Percentiles rank a stretch among this genome's conserved stretches.
These are phyloP conservation scores for Brassicogethes aeneus DNA, from an alignment of 2,888 invertebrate genomes.

Conservation along the genomic window DNA sequence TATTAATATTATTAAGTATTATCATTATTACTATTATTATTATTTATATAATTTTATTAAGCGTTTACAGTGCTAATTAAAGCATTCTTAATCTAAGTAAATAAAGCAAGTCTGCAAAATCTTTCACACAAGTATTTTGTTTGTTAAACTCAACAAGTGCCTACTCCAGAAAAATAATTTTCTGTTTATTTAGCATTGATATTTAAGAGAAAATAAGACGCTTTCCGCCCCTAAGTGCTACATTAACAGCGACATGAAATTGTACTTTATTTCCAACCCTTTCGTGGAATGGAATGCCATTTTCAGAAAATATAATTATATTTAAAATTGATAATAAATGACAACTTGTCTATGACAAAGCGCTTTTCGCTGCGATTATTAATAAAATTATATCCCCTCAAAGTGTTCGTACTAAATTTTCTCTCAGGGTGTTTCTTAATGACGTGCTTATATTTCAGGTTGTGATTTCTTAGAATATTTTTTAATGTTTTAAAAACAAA, in stretches of 20 bases:
- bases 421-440: too few relatives aligned
- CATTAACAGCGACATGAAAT: conserved; percentile 2
- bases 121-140: too few relatives aligned
- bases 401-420: not conserved
- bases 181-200: not conserved
- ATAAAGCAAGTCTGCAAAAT: too few relatives aligned
- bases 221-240: conserved; percentile 3
- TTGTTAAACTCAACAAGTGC: not conserved
- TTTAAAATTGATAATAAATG: conserved; percentile 1
- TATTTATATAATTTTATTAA: too few relatives aligned
- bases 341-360: not conserved
- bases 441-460: too few relatives aligned
- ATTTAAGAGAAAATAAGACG: not conserved
- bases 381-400: not conserved
- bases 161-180: conserved; percentile 1
- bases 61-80: too few relatives aligned
- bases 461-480: too few relatives aligned
- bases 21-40: too few relatives aligned
- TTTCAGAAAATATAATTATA: not conserved
- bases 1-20: too few relatives aligned
- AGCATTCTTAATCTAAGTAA: too few relatives aligned
- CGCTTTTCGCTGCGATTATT: not conserved
- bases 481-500: too few relatives aligned
- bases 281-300: not conserved
- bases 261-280: not conserved